A percentile compares a stretch with the other conserved stretches of the same genome.
These are phyloP conservation scores for Glandiceps talaboti DNA, from an alignment of 53 echinoderm and acorn worm species.

Conservation along the genomic window DNA sequence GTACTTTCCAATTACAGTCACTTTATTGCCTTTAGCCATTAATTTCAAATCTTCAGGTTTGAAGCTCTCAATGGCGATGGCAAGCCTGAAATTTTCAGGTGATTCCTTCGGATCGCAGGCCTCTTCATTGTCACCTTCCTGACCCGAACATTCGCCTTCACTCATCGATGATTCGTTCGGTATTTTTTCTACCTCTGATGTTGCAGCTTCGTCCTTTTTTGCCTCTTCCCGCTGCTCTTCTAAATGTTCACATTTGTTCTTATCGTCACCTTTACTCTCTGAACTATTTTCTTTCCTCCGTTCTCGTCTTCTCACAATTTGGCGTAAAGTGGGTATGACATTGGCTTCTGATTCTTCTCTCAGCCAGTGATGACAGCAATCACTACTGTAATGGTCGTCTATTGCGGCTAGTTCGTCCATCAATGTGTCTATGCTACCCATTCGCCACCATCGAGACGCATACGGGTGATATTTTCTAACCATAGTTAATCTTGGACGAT, in stretches of 20 bases:
- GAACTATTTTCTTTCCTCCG: too few species aligned
- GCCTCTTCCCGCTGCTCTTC: too few species aligned
- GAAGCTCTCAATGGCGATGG: not conserved
- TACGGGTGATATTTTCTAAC: too few species aligned
- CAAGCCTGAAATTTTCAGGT: not conserved
- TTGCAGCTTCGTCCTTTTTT: not conserved
- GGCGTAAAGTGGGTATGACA: not conserved
- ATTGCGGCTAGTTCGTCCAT: not conserved
- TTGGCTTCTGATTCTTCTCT: too few species aligned
- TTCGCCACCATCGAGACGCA: too few species aligned
- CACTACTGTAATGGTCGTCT: not conserved
- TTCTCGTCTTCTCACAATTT: not conserved
- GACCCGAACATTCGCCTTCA: not conserved
- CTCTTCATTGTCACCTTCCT: not conserved
- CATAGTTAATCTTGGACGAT: too few species aligned
- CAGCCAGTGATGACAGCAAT: not conserved
- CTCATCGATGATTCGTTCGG: not conserved
- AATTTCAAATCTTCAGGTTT: not conserved
- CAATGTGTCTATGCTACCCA: too few species aligned
- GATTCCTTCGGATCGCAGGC: not conserved
- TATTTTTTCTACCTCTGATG: not conserved
- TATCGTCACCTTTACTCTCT: too few species aligned
- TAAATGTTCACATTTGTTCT: too few species aligned
- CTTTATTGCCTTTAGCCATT: not conserved
- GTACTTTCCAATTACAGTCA: not conserved